These are phyloP conservation scores for Pogonognathellus flavescens DNA, from an alignment of 1,140 invertebrate species.

Conservation along the genomic window DNA sequence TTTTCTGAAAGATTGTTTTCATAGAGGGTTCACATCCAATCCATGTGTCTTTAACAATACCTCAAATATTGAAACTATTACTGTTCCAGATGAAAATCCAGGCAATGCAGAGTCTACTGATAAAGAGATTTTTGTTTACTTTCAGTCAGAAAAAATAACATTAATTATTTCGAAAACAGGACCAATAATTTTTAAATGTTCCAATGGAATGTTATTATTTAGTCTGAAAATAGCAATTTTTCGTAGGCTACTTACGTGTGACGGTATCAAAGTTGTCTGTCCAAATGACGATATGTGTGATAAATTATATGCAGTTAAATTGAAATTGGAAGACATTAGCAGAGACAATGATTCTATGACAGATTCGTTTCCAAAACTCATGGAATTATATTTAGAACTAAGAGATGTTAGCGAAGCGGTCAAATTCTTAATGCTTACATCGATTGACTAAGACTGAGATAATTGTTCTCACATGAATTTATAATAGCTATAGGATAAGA, in stretches of 20 bases:
- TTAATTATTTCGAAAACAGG: neutral
- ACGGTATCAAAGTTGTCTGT: constrained; percentile 17
- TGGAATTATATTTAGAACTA: constrained; percentile 48
- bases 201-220: constrained; percentile 27
- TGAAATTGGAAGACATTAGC: constrained; percentile 10
- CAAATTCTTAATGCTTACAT: constrained; percentile 2
- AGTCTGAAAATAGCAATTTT: constrained; percentile 54
- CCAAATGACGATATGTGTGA: constrained; percentile 29
- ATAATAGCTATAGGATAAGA: too few relatives aligned
- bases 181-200: constrained; percentile 32
- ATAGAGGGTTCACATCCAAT: constrained; percentile 76
- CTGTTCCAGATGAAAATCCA: neutral
- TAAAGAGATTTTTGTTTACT: neutral
- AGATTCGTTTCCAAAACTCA: constrained; percentile 22
- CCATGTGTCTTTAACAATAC: neutral
- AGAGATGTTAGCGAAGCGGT: constrained; percentile 53
- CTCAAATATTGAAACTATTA: neutral
- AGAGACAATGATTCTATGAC: neutral
- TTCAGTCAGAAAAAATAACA: constrained; percentile 1
- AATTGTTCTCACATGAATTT: too few relatives aligned
- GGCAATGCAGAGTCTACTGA: neutral
- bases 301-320: constrained; percentile 26
- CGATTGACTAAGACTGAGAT: neutral
- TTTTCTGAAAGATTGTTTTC: constrained; percentile 80
- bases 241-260: neutral